Base-by-base conservation (phyloP, 1,140 invertebrate genomes). In the Rhyacophila brunnea region DNA sequence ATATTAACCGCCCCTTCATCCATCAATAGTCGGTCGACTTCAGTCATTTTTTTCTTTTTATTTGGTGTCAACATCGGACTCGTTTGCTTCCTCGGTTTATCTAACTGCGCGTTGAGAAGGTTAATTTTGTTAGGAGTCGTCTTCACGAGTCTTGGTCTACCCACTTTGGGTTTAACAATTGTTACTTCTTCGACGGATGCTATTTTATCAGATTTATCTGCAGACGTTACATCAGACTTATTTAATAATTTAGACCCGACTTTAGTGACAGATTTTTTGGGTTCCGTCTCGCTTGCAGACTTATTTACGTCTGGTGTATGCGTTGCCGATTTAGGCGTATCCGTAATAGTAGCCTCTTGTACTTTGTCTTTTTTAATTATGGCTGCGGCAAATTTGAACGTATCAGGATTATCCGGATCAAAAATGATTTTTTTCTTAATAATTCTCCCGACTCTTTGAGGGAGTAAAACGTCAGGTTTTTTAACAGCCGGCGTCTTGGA, bases 1-100 rank as follows among this genome's bases (percentile, higher is more conserved):
- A 93, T 87, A 72, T 92, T 92, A 1, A 91, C 87, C 1, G 90
- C 89, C 1, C 91, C 91, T 70, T 93, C 91, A 71, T 92, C 91
- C 72, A 89, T 89, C 56, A 93, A 74, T 36, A 93, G 70, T 58
- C 80, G 83, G 66, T 91, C 88, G 40, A 92, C 81, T 78, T 93
- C 91, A 40, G 82, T 81, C 23, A 83, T 74, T 55, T 80, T 80
- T 68, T 85, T 84, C 60, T 82, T 83, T 69, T 79, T 60, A 6
- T 2, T 18, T n/a, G 52, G 36, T 1, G 48, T 28, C 23, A 28
- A 28, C 3, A 28, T 28, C 4, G 23, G 23, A 28, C 23, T 28
- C 3, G 23, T 28, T 28, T 28, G 23, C 9, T 28, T 28, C 9
- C 23, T 28, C 23, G 23, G 23, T 28, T 28, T 28, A 5, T 28